Evolutionary conservation across 2,888 invertebrate genomes (phyloP), one percentile per base, ranked within the genome.

Genomic region (Caenorhabditis sinica): DNA sequence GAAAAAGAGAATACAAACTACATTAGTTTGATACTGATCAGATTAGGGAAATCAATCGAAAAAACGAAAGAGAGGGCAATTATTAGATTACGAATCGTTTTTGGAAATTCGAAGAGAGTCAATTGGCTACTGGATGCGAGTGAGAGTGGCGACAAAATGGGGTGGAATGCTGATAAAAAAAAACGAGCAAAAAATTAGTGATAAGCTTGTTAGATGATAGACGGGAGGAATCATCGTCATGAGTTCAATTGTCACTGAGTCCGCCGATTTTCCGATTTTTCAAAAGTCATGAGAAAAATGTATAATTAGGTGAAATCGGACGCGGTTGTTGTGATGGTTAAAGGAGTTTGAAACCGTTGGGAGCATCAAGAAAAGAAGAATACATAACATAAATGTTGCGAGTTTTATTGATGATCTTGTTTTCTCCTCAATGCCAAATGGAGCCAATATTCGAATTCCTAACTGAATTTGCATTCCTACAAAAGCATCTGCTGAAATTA

Each of bases 91-190:
- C 77, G 77, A 79, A 79, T 60, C 60, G 20, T 49, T 36, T 60
- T 49, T 49, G 5, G 61, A 30, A 51, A 56, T 51, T 25, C 69
- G 40, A 51, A 68, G 75, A 68, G 43, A 51, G 56, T 53, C 43
- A 58, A 51, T 28, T 56, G 40, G 77, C 77, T 79, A 79, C 77
- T 79, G 77, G 63, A 79, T 66, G 75, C 20, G 36, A 71, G 53
- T 63, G 61, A 68, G 68, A 71, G 77, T 63, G 69, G 77, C 77
- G 77, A 33, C 71, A 63, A 33, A 40, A 20, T 53, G 72, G 40
- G 40, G 73, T 66, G 80, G 73, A 68, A 68, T 73, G 72, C 73
- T 82, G 73, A 74, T 82, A 73, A 82, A 74, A 65, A 51, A n/a
- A n/a, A 43, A 40, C 65, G 77, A 68, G 77, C 40, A 58, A 58